These are phyloP conservation scores for Dicyrtoma fusca DNA, from an alignment of 2,888 invertebrate species.

Conservation along the genomic window DNA sequence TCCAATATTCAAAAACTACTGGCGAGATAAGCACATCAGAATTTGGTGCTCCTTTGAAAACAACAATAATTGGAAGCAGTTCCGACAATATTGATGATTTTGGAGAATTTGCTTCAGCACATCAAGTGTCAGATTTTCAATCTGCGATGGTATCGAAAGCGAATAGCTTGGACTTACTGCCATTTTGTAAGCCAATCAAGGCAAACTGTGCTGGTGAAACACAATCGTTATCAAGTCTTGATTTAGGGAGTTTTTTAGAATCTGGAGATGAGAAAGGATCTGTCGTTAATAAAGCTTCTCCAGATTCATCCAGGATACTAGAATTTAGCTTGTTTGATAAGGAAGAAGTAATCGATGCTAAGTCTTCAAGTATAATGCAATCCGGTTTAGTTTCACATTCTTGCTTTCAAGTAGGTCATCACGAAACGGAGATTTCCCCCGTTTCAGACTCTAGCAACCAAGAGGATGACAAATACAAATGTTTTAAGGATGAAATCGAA, in stretches of 20 bases:
- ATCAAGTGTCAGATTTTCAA: background rate
- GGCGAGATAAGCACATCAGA: constrained; percentile 14
- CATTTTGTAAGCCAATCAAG: background rate
- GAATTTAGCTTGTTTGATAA: constrained; percentile 13
- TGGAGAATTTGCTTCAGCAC: constrained; percentile 25
- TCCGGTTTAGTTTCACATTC: no score
- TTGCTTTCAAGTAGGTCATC: background rate
- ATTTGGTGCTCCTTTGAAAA: constrained; percentile 25
- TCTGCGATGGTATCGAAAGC: constrained; percentile 11
- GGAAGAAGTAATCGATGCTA: background rate
- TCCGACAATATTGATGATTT: constrained; percentile 18
- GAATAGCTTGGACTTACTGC: constrained; percentile 29
- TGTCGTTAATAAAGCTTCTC: constrained; percentile 22
- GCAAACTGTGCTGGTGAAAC: constrained; percentile 51
- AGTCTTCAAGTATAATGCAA: background rate
- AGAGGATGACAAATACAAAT: constrained; percentile 50
- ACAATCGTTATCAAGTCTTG: constrained; percentile 53
- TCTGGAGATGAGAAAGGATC: background rate
- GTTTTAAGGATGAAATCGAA: constrained; percentile 51
- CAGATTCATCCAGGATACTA: constrained; percentile 15
- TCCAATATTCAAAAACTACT: background rate
- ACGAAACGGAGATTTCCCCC: background rate
- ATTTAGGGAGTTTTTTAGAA: constrained; percentile 49
- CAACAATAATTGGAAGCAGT: constrained; percentile 22
- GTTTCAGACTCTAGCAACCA: background rate